Base-by-base conservation (phyloP, 35 echinoderm and acorn worm species). In the Heliocidaris erythrogramma region DNA sequence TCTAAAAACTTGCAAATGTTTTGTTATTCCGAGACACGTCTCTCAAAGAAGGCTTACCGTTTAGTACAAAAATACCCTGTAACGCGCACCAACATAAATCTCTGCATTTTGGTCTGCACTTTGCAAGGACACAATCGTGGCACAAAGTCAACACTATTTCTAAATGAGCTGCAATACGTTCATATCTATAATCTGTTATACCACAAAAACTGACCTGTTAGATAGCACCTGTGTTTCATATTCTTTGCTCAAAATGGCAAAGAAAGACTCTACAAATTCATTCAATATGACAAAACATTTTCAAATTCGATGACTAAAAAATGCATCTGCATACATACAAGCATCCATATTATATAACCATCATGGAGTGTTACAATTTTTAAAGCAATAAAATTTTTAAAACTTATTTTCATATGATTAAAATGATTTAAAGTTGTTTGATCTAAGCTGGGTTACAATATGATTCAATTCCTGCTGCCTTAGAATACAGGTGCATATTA, bases 1-100 rank as follows among this genome's bases (percentile, higher is more conserved):
- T n/a, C 65, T 78, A 78, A n/a, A 78, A 78, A 78, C 65, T 78
- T 78, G 65, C 65, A n/a, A 78, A 78, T 78, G 65, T 78, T 78
- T 24, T 78, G 65, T 78, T n/a, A 78, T n/a, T 27, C 24, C 2
- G 65, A 78, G 65, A 21, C 65, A 18, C 27, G 5, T 21, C 65
- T 78, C 65, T 78, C 65, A 18, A 7, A 78, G 65, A 78, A 78
- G 65, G 65, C 65, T 78, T 78, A 27, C 65, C 17, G 65, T 78
- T 78, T 78, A 18, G 65, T 78, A 78, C 65, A 78, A 78, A 78
- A 78, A 78, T 78, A 78, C 65, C 65, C 65, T 78, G 65, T 78
- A 78, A 78, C 21, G 27, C 65, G 65, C 65, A 78, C 27, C 5
- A 78, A 78, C 65, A 27, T 78, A 78, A 78, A 78, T 78, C 65